Percentiles rank a stretch among this genome's conserved stretches.
Evolutionary conservation across 2,113 vertebrate genomes (phyloP).

Genomic region (Hippocampus zosterae): DNA sequence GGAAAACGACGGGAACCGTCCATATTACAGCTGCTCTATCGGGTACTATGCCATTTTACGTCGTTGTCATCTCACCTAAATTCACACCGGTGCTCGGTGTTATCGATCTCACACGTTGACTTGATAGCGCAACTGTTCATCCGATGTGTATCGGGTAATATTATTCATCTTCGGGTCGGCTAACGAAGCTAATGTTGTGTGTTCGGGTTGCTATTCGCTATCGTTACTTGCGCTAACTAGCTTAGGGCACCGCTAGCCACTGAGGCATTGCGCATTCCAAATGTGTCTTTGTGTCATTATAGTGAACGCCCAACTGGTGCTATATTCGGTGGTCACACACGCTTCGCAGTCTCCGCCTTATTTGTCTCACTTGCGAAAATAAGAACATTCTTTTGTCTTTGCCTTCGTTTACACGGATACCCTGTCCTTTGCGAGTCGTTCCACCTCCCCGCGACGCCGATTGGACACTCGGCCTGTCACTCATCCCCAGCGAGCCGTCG

Average conservation of each 20-base stretch:
- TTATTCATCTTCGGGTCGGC: slow-evolving; percentile 38
- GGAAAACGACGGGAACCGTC: slow-evolving; percentile 68
- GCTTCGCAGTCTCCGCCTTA: neutral
- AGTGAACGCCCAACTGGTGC: neutral
- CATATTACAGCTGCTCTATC: slow-evolving; percentile 79
- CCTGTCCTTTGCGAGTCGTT: slow-evolving; percentile 56
- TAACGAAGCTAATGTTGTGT: slow-evolving; percentile 11
- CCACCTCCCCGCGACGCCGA: slow-evolving; percentile 51
- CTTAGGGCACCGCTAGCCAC: slow-evolving; percentile 54
- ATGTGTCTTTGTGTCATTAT: slow-evolving; percentile 24
- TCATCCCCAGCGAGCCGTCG: slow-evolving; percentile 29
- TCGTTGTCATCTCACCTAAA: slow-evolving; percentile 41
- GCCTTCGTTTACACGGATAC: slow-evolving; percentile 64
- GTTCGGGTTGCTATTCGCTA: slow-evolving; percentile 25
- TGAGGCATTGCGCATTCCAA: slow-evolving; percentile 63
- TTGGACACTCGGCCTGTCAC: slow-evolving; percentile 53
- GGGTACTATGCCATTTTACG: slow-evolving; percentile 66
- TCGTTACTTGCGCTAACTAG: slow-evolving; percentile 51
- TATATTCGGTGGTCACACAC: neutral
- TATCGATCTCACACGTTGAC: neutral
- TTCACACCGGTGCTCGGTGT: slow-evolving; percentile 1
- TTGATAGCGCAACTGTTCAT: slow-evolving; percentile 16
- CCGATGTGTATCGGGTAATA: slow-evolving; percentile 5
- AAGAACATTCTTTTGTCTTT: slow-evolving; percentile 7
- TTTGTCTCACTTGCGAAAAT: neutral